Conservation (phyloP, 2,888 invertebrate species). For the Cistogaster globosa region DNA sequence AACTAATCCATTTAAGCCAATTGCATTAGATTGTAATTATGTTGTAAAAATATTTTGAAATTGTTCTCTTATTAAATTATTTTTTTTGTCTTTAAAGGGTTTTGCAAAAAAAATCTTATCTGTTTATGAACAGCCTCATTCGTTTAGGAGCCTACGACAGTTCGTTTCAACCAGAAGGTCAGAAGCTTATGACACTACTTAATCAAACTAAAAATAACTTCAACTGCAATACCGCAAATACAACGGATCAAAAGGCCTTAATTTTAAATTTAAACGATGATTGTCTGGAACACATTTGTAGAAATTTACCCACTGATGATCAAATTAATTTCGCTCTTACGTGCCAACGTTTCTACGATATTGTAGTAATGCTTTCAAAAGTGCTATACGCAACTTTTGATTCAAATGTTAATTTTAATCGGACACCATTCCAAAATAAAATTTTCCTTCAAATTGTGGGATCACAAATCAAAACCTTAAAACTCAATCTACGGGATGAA, state of each 20-base stretch:
- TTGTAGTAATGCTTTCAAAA: slow-evolving; percentile 69
- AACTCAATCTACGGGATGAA: background rate
- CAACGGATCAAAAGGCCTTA: background rate
- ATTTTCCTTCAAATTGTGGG: slow-evolving; percentile 50
- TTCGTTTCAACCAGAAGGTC: slow-evolving; percentile 34
- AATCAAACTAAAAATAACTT: background rate
- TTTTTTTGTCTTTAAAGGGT: slow-evolving; percentile 19
- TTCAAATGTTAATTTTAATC: background rate
- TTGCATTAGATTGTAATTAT: too few relatives aligned
- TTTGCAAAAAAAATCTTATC: background rate
- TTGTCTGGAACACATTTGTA: slow-evolving; percentile 73
- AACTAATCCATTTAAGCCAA: too few relatives aligned
- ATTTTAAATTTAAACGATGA: slow-evolving; percentile 74
- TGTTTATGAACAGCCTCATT: background rate
- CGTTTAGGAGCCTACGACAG: slow-evolving; percentile 23
- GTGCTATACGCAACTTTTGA: slow-evolving; percentile 53
- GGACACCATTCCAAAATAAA: slow-evolving; percentile 6
- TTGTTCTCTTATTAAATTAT: too few relatives aligned
- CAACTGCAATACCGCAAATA: background rate
- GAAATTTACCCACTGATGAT: slow-evolving; percentile 65
- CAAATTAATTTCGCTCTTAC: slow-evolving; percentile 74
- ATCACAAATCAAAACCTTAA: slow-evolving; percentile 24
- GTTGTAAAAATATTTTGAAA: too few relatives aligned
- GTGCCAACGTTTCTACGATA: slow-evolving; percentile 72
- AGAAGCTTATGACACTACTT: background rate